Evolutionary conservation across 2,888 invertebrate species (phyloP), one percentile per base, ranked within the genome.

Genomic region (Celastrina argiolus): DNA sequence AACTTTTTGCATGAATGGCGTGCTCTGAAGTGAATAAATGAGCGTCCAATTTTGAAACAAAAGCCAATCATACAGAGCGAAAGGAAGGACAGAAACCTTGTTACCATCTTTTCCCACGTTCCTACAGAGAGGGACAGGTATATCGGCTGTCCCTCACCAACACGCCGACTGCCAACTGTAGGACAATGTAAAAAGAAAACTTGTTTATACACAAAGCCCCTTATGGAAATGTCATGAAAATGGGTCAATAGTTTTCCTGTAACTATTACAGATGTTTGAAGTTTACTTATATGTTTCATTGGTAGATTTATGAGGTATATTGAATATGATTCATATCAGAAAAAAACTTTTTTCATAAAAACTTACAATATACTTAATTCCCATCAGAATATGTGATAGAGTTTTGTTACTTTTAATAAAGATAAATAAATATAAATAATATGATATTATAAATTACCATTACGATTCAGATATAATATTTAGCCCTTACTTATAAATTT

Each of bases 51-150:
- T 66, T 66, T 28, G 42, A 45, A 84, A 83, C 81, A 84, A 86
- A 83, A 76, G 76, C 78, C 81, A 82, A 81, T 82, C 77, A 78
- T 76, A 75, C 74, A 76, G 82, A 83, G 81, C 82, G 83, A 87
- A 85, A 84, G 84, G 84, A 80, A 85, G 81, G 81, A 84, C 83
- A 83, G 76, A 83, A 80, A 81, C 78, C 80, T 81, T 82, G 81
- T 81, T 85, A 79, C 79, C 78, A 78, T 77, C 74, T 80, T 81
- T 88, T 88, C 88, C 82, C 89, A 89, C 88, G 88, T 80, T 76
- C 75, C 76, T 59, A 34, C 26, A 63, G 36, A 22, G 12, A 1
- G 61, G 73, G 75, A 80, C 72, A 72, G 69, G 69, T 51, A 36
- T 61, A 70, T 70, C 73, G 70, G 70, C 70, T 68, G 68, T 77